Evolutionary conservation across 37 sponge, comb jelly and placozoan genomes (phyloP), one percentile per base, ranked within the genome.

Genomic region (Petrosia ficiformis): DNA sequence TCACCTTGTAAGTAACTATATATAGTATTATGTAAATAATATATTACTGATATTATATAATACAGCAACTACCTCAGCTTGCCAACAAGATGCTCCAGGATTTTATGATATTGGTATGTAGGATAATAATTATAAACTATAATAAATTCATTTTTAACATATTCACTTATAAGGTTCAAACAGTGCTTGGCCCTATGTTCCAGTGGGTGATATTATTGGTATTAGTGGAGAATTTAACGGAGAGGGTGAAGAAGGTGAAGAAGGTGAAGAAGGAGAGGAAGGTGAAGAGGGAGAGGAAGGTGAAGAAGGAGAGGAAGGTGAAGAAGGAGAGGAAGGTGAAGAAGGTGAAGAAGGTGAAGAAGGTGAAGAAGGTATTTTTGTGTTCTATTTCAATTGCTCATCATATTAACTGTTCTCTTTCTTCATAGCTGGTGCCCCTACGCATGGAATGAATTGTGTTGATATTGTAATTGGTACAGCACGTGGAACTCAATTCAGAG

Each of bases 401-500:
- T 48, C 63, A 61, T 48, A 48, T 48, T 48, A 19, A 19, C 16
- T 10, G 10, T 48, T 48, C 54, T 48, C 16, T 48, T 48, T 19
- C 54, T 48, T 10, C 10, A 16, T 48, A 16, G 63, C 28, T 61
- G n/a, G 28, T 26, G 54, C 14, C 25, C 31, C 44, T 25, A 66
- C 81, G 10, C 91, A 90, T 75, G 60, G 82, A 29, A 90, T 90
- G 91, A 87, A 90, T 54, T 90, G 91, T 57, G 56, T 74, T 3
- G 91, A 90, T 44, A 81, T 90, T 21, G 87, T 90, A n/a, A 81
- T 90, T 24, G 82, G 79, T 44, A 67, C 36, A 32, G 91, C 84
- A 35, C 64, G 84, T 24, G 87, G 87, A 25, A 59, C 59, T 11
- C 44, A 31, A 19, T 68, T 48, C 70, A 43, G 87, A 2, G 59